Evolutionary conservation across 2,797 vertebrate genomes (phyloP), one percentile per base, ranked within the genome.

Genomic region (Tadarida brasiliensis): DNA sequence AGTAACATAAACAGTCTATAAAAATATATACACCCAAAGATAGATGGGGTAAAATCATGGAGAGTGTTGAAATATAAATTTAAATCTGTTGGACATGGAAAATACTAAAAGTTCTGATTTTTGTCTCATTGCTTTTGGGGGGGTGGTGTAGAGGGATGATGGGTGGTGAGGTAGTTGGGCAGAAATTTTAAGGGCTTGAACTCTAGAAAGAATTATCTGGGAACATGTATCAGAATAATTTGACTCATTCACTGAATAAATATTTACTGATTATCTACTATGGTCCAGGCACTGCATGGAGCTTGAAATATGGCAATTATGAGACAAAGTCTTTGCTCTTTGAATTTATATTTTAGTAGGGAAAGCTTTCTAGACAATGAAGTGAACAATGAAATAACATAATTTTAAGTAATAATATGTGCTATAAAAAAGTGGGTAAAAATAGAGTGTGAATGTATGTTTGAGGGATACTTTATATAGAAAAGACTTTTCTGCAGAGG

Each of bases 171-270:
- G 5, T 51, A 92, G 65, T 16, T 77, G 39, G 19, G n/a, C 26
- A 95, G 70, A 94, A 86, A 86, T 86, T 88, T 85, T 85, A 83
- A 95, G 59, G 16, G 57, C 67, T 77, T 84, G 15, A 92, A 73
- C 17, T 70, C 81, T 82, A 92, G 20, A 39, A 90, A 80, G 15
- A 94, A 96, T 61, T 82, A 89, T 70, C 49, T 71, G 28, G 39
- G 56, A 91, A 95, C 5, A 78, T 80, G 67, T 73, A 73, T 85
- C 57, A 76, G 30, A 93, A 67, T 14, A 85, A 67, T 86, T 90
- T 90, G 11, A 86, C 73, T 88, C 49, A 86, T 59, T 87, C 28
- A 63, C 12, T 92, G 26, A 82, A 77, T 22, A 96, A 76, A 77
- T 88, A 83, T 61, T 92, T 91, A 61, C 28, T 74, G 47, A 56